Conservation (phyloP, 2,888 invertebrate genomes). For the Timandra comae region DNA sequence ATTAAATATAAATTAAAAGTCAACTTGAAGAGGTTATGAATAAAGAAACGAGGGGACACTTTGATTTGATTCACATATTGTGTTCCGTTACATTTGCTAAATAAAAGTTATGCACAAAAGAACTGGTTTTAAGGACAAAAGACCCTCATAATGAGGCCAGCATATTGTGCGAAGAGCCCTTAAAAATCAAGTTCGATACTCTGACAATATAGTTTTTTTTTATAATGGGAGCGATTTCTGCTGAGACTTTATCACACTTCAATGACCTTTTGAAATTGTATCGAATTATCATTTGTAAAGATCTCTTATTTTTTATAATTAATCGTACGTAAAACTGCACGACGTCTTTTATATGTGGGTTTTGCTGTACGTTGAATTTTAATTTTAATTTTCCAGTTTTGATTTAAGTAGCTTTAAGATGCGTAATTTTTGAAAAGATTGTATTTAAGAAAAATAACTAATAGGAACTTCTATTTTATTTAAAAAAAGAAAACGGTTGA, state of each 20-base stretch:
- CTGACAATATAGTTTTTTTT: conserved; percentile 68
- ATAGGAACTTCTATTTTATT: no score
- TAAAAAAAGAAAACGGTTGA: no score
- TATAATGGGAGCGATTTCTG: conserved; percentile 46
- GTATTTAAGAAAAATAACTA: no score
- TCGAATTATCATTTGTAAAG: conserved; percentile 24
- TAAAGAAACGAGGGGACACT: conserved; percentile 62
- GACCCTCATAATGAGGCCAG: conserved; percentile 73
- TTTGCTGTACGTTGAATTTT: no score
- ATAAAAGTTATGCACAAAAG: conserved; percentile 54
- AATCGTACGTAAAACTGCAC: no score
- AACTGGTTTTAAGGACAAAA: conserved; percentile 75
- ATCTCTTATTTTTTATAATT: no score
- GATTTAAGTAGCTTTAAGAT: no score
- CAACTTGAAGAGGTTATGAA: conserved; percentile 59
- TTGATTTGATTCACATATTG: conserved; percentile 73
- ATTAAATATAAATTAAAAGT: conserved; percentile 49
- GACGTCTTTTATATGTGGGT: no score
- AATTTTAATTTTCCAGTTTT: no score
- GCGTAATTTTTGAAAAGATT: no score
- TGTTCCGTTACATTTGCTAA: conserved; percentile 59
- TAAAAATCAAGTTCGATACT: conserved; percentile 52
- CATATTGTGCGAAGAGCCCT: conserved; percentile 71
- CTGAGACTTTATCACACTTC: conserved; percentile 30
- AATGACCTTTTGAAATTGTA: conserved; percentile 24